These are phyloP conservation scores for Macropis europaea DNA, from an alignment of 2,888 invertebrate species.

Conservation along the genomic window DNA sequence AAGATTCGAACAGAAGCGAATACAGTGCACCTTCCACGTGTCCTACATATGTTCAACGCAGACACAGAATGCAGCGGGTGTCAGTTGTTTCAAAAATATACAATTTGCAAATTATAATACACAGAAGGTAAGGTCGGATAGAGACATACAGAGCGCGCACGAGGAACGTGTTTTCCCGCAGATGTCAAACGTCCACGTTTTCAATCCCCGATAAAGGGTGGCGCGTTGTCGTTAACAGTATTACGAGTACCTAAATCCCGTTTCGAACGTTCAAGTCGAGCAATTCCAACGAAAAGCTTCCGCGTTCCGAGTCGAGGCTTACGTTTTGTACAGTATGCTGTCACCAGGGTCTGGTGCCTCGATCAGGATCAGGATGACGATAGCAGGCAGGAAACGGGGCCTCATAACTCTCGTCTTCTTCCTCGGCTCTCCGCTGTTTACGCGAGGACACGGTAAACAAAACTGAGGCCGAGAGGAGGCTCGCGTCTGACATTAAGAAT, in stretches of 20 bases:
- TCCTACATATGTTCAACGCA: no score
- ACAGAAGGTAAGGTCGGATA: no score
- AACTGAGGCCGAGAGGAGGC: slow-evolving; percentile 52
- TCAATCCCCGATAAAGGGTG: not conserved
- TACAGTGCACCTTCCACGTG: no score
- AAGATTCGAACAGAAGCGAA: no score
- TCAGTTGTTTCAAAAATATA: no score
- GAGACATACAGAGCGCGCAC: not conserved
- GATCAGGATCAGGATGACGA: slow-evolving; percentile 69
- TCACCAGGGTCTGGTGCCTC: slow-evolving; percentile 67
- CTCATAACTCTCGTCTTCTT: slow-evolving; percentile 64
- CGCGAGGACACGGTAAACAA: slow-evolving; percentile 62
- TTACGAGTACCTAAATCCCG: not conserved
- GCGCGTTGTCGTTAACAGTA: slow-evolving; percentile 3
- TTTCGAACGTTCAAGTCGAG: no score
- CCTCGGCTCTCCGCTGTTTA: slow-evolving; percentile 55
- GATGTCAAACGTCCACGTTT: slow-evolving; percentile 16
- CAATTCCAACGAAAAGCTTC: not conserved
- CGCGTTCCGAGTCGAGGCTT: slow-evolving; percentile 55
- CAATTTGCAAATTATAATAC: no score
- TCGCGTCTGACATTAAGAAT: slow-evolving; percentile 63
- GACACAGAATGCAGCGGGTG: no score
- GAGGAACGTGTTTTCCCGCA: not conserved
- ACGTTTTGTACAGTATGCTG: slow-evolving; percentile 73
- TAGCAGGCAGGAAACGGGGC: slow-evolving; percentile 63